Conservation (phyloP, 2,797 vertebrate genomes). For the Sebastes taczanowskii region DNA sequence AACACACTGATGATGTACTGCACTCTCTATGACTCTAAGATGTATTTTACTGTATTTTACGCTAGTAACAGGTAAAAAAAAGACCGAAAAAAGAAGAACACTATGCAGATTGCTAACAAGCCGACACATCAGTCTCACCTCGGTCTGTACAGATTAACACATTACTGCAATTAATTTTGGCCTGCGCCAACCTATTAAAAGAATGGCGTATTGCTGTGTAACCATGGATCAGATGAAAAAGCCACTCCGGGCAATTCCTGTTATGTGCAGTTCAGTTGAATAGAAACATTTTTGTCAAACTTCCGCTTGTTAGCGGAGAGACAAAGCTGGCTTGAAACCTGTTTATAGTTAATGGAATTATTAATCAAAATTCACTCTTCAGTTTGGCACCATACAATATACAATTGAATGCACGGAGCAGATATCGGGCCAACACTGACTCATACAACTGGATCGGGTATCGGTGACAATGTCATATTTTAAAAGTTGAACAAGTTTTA, state of each 20-base stretch:
- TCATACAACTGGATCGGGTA: too few relatives aligned
- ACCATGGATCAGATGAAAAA: conserved; percentile 1
- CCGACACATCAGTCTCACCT: conserved; percentile 28
- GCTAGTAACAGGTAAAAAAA: not conserved
- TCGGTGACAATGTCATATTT: too few relatives aligned
- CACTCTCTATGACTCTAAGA: not conserved
- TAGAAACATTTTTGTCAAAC: not conserved
- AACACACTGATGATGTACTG: not conserved
- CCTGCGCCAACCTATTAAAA: conserved; percentile 36
- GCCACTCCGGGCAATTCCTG: not conserved
- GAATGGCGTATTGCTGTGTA: conserved; percentile 44
- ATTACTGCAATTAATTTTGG: conserved; percentile 50
- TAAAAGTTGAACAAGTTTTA: not conserved
- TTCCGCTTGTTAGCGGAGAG: not conserved
- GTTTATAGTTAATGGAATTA: not conserved
- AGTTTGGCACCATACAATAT: not conserved
- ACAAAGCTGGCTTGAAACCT: not conserved
- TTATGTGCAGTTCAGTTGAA: not conserved
- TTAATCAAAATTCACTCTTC: not conserved
- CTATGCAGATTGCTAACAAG: conserved; percentile 18
- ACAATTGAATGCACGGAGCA: not conserved
- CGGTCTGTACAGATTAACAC: conserved; percentile 47
- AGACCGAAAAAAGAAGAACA: not conserved
- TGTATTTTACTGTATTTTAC: not conserved
- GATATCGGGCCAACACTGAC: too few relatives aligned